phyloP scores from a whole-genome alignment of 2,888 invertebrate genomes.

The Hypena proboscidalis region DNA sequence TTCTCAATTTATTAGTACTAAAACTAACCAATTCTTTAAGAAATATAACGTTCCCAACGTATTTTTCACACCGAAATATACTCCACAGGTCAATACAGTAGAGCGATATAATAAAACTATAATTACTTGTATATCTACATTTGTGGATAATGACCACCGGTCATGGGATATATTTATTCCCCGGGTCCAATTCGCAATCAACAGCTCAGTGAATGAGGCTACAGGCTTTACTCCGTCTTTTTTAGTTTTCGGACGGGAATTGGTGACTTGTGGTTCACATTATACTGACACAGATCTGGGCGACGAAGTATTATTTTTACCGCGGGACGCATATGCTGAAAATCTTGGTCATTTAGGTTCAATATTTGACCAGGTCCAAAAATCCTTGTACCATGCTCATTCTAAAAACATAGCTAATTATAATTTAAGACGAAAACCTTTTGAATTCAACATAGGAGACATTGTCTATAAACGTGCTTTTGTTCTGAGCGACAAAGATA shows the following conservation, averaged over 20 bases:
- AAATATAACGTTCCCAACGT: slow-evolving; percentile 25
- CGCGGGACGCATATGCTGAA: no score
- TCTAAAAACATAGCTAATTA: neutral
- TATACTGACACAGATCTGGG: neutral
- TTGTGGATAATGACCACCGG: neutral
- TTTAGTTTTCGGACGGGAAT: neutral
- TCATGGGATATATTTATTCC: neutral
- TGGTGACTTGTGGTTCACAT: slow-evolving; percentile 4
- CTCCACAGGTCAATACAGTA: slow-evolving; percentile 2
- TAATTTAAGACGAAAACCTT: neutral
- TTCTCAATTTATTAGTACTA: slow-evolving; percentile 19
- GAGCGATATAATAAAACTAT: slow-evolving; percentile 31
- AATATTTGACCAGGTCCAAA: no score
- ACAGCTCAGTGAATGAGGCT: slow-evolving; percentile 1
- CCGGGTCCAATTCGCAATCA: no score
- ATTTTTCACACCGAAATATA: slow-evolving; percentile 24
- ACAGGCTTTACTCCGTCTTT: slow-evolving; percentile 2
- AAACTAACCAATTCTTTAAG: slow-evolving; percentile 7
- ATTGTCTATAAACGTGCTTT: slow-evolving; percentile 2
- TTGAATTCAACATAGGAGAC: slow-evolving; percentile 1
- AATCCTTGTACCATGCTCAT: neutral
- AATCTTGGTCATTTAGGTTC: no score
- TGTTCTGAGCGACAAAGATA: slow-evolving; percentile 1
- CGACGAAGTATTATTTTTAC: neutral
- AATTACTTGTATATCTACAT: slow-evolving; percentile 13